These are phyloP conservation scores for Spatulosminthurus flaviceps DNA, from an alignment of 2,888 invertebrate genomes.

Conservation along the genomic window DNA sequence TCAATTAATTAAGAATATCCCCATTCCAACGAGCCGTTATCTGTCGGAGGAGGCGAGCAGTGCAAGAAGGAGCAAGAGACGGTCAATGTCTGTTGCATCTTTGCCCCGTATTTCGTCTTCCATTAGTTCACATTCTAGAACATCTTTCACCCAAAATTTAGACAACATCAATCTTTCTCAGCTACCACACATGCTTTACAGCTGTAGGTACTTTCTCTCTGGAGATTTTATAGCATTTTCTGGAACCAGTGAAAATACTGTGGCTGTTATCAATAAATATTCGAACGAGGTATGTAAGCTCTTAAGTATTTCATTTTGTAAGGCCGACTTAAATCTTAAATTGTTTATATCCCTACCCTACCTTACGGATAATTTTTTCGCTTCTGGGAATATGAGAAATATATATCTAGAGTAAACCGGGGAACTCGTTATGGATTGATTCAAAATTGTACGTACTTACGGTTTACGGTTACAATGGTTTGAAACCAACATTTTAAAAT, in stretches of 20 bases:
- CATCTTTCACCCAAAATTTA: neutral
- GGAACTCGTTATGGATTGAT: no score
- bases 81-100: neutral
- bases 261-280: constrained; percentile 73
- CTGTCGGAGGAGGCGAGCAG: no score
- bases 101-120: constrained; percentile 6
- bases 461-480: neutral
- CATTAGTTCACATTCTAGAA: neutral
- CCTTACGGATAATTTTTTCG: no score
- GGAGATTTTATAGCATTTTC: constrained; percentile 71
- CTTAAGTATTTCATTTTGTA: neutral
- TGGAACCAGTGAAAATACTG: constrained; percentile 72
- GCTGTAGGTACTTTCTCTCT: constrained; percentile 51
- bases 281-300: constrained; percentile 70
- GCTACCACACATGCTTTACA: constrained; percentile 51
- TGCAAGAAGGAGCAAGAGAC: neutral
- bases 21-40: neutral
- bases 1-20: constrained; percentile 68
- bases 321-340: no score
- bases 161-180: neutral
- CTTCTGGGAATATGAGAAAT: no score
- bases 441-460: no score
- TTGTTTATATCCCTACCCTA: no score
- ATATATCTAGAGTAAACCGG: no score
- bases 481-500: constrained; percentile 45